A percentile compares a stretch with the other conserved stretches of the same genome.
These are phyloP conservation scores for Apodemia hepburni DNA, from an alignment of 2,888 invertebrate genomes.

Conservation along the genomic window DNA sequence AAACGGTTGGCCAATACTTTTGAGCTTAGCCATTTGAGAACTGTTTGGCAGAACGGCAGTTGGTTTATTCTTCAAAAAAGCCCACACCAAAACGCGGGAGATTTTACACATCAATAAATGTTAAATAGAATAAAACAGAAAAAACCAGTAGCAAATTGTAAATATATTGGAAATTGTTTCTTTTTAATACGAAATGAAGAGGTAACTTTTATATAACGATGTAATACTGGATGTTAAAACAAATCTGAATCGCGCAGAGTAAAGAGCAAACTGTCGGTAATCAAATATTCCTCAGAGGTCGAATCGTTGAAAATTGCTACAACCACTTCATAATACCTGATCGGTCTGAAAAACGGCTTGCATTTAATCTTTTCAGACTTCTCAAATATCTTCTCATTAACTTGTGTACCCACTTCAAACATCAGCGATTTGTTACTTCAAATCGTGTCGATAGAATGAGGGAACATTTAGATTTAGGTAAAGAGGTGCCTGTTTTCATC, in stretches of 20 bases:
- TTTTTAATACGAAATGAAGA: too few species aligned
- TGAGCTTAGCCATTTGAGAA: too few species aligned
- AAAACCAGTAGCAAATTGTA: not conserved
- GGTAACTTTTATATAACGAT: too few species aligned
- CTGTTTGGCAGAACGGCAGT: too few species aligned
- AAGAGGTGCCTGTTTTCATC: constrained; percentile 42
- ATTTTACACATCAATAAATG: too few species aligned
- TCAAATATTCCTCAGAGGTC: constrained; percentile 39
- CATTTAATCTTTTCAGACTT: constrained; percentile 73
- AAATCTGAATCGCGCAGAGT: constrained; percentile 9
- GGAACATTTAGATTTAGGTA: constrained; percentile 50
- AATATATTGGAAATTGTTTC: too few species aligned
- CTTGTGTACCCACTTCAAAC: constrained; percentile 71
- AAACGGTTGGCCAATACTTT: too few species aligned
- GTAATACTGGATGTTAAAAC: not conserved
- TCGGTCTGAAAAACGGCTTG: constrained; percentile 58
- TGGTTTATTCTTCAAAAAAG: too few species aligned
- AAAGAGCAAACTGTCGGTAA: constrained; percentile 25
- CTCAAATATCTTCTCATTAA: constrained; percentile 74
- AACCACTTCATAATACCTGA: constrained; percentile 42
- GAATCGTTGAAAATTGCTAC: constrained; percentile 42
- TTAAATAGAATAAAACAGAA: too few species aligned
- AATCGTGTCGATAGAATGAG: constrained; percentile 67
- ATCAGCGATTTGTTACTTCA: constrained; percentile 69
- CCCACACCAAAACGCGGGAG: too few species aligned